Conservation (phyloP, 2,888 invertebrate species). For the Drosophila stalkeri region DNA sequence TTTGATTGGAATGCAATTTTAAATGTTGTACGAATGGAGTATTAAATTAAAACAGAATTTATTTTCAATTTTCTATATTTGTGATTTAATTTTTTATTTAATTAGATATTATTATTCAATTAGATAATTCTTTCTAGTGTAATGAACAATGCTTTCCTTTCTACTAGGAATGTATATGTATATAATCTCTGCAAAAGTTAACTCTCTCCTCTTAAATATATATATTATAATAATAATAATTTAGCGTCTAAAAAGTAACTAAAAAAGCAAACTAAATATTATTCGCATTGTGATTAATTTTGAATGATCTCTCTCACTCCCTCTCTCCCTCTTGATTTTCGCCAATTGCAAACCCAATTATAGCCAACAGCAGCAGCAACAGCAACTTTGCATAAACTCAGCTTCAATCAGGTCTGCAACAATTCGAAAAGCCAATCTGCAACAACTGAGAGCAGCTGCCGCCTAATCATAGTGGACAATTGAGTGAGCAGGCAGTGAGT, state of each 20-base stretch:
- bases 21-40: background rate
- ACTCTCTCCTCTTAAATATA: background rate
- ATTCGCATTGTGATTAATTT: background rate
- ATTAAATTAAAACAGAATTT: background rate
- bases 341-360: conserved; percentile 5
- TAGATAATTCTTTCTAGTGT: too few species aligned
- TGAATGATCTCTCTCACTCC: background rate
- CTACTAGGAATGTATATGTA: too few species aligned
- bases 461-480: conserved; percentile 50
- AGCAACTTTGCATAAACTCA: conserved; percentile 8
- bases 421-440: conserved; percentile 31
- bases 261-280: background rate
- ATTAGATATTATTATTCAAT: too few species aligned
- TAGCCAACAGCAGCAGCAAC: conserved; percentile 2
- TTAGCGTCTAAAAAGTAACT: background rate
- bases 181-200: background rate
- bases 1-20: background rate
- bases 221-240: too few species aligned
- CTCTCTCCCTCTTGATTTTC: background rate
- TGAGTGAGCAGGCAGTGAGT: conserved; percentile 6
- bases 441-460: conserved; percentile 38
- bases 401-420: conserved; percentile 12
- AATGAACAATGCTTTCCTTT: too few species aligned
- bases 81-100: too few species aligned
- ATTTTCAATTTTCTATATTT: too few species aligned